phyloP scores from a whole-genome alignment of 2,797 vertebrate genomes.

The Sebastiscus tertius region DNA sequence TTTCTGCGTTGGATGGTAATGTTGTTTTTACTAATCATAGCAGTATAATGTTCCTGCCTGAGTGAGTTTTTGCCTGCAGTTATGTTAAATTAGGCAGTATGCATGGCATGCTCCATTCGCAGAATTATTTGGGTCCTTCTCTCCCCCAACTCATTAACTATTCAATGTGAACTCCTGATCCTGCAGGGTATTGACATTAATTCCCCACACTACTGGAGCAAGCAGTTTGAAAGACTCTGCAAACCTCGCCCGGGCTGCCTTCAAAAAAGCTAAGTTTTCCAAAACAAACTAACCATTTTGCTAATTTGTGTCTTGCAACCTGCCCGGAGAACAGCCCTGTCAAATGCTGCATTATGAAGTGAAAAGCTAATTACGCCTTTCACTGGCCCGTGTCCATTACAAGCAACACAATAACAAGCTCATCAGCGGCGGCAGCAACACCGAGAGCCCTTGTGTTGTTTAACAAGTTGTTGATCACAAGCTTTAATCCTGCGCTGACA shows the following conservation, averaged over 20 bases:
- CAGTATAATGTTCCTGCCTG: slow-evolving; percentile 73
- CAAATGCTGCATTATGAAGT: slow-evolving; percentile 60
- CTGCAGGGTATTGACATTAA: slow-evolving; percentile 82
- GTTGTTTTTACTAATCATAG: slow-evolving; percentile 81
- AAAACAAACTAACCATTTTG: slow-evolving; percentile 73
- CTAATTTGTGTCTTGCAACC: slow-evolving; percentile 51
- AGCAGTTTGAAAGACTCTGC: slow-evolving; percentile 64
- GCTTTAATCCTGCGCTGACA: slow-evolving; percentile 74
- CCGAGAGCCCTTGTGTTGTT: slow-evolving; percentile 70
- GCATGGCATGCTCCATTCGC: slow-evolving; percentile 65
- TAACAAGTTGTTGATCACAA: slow-evolving; percentile 74
- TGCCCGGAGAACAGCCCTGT: slow-evolving; percentile 55
- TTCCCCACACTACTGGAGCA: slow-evolving; percentile 71
- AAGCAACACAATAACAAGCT: slow-evolving; percentile 68
- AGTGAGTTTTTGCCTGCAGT: slow-evolving; percentile 73
- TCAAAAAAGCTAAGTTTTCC: slow-evolving; percentile 47
- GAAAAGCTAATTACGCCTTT: slow-evolving; percentile 63
- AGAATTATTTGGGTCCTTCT: slow-evolving; percentile 65
- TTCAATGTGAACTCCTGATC: slow-evolving; percentile 77
- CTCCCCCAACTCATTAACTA: slow-evolving; percentile 77
- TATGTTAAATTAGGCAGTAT: slow-evolving; percentile 78
- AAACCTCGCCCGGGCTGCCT: slow-evolving; percentile 40
- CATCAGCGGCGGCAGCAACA: slow-evolving; percentile 50
- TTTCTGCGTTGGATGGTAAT: slow-evolving; percentile 68
- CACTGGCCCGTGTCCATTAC: slow-evolving; percentile 64